Percentiles rank a stretch among this genome's conserved stretches.
phyloP scores from a whole-genome alignment of 2,888 invertebrate species.

The Seladonia tumulorum region DNA sequence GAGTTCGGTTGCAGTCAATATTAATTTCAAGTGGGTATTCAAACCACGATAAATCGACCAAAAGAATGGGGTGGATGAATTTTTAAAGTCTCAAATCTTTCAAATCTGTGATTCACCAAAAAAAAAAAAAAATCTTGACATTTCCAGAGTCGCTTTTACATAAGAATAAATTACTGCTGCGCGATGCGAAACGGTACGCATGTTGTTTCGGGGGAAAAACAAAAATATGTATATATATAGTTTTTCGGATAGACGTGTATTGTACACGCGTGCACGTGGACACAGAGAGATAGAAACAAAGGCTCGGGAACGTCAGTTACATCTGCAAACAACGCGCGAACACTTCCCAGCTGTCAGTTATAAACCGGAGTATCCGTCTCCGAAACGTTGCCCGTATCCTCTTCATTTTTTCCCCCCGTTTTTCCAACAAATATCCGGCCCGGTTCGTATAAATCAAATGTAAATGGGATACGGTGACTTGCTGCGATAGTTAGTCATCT shows the following conservation, averaged over 20 bases:
- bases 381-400: conserved; percentile 13
- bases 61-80: no score
- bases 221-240: neutral
- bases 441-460: conserved; percentile 6
- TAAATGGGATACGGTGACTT: neutral
- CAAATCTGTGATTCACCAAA: no score
- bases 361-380: conserved; percentile 42
- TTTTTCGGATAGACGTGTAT: no score
- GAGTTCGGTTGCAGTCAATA: no score
- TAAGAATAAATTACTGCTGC: conserved; percentile 37
- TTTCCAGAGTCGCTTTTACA: neutral
- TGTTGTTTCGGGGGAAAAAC: conserved; percentile 24
- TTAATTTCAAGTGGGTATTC: no score
- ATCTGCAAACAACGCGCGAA: conserved; percentile 45
- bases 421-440: conserved; percentile 20
- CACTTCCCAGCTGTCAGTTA: conserved; percentile 48
- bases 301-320: conserved; percentile 45
- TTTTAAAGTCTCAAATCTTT: no score
- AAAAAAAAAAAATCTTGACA: no score
- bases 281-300: conserved; percentile 30
- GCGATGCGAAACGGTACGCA: conserved; percentile 13
- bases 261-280: neutral
- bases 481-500: neutral
- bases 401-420: neutral
- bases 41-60: no score